Evolutionary conservation across 2,113 vertebrate genomes (phyloP).

Genomic region (Cervus canadensis): DNA sequence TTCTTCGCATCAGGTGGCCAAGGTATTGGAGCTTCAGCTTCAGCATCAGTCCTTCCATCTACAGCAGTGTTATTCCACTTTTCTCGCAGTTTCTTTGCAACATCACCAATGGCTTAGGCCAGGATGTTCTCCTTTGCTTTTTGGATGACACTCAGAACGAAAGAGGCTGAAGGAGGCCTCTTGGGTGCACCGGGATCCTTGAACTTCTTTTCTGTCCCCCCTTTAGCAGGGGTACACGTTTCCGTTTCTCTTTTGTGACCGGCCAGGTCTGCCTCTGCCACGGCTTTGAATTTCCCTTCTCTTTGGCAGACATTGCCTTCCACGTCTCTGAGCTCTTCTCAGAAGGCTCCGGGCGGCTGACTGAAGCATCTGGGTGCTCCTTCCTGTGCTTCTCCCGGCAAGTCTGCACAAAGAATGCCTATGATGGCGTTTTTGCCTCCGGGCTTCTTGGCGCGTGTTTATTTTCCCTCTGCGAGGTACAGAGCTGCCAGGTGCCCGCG

Average conservation of each 20-base stretch:
- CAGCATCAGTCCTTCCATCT: background rate
- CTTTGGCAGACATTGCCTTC: background rate
- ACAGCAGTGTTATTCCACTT: background rate
- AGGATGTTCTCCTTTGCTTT: background rate
- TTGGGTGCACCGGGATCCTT: background rate
- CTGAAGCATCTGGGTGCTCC: background rate
- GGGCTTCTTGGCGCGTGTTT: background rate
- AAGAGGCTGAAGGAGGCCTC: background rate
- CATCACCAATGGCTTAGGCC: background rate
- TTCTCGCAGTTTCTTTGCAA: background rate
- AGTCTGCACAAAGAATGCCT: background rate
- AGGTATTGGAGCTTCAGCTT: background rate
- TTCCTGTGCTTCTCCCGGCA: background rate
- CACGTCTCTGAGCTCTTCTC: background rate
- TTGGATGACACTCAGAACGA: background rate
- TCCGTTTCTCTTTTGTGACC: background rate
- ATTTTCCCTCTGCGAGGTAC: background rate
- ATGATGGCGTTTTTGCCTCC: background rate
- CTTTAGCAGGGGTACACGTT: background rate
- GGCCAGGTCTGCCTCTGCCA: background rate
- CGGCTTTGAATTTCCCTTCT: background rate
- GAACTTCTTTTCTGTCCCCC: background rate
- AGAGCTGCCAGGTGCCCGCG: rapidly evolving
- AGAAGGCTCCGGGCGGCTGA: background rate
- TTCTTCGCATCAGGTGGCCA: too few relatives aligned